phyloP scores from a whole-genome alignment of 92 coral and sea anemone genomes.

The Siderastrea radians region DNA sequence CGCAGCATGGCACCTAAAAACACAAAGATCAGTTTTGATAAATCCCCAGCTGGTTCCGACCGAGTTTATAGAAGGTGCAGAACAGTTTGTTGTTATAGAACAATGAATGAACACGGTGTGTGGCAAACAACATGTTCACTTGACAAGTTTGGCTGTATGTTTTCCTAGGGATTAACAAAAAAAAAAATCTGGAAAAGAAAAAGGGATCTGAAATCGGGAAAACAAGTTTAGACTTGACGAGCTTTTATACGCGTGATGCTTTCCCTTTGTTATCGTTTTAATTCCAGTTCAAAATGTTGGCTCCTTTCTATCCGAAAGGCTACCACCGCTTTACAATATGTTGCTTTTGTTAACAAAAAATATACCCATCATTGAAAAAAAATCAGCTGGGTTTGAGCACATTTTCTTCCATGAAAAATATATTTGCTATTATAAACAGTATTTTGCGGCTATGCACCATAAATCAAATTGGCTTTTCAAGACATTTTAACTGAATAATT shows the following conservation, averaged over 20 bases:
- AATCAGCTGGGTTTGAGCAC: slow-evolving; percentile 30
- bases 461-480: slow-evolving; percentile 31
- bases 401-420: slow-evolving; percentile 20
- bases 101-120: slow-evolving; percentile 42
- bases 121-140: slow-evolving; percentile 45
- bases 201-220: too few relatives aligned
- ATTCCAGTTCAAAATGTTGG: neutral
- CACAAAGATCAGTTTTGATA: slow-evolving; percentile 64
- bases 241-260: neutral
- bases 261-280: neutral
- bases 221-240: neutral
- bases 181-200: neutral
- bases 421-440: slow-evolving; percentile 32
- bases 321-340: neutral
- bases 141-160: slow-evolving; percentile 34
- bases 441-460: slow-evolving; percentile 28
- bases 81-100: slow-evolving; percentile 37
- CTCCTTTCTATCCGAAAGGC: neutral
- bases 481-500: slow-evolving; percentile 42
- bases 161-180: neutral
- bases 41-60: slow-evolving; percentile 46
- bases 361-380: neutral
- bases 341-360: neutral
- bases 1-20: slow-evolving; percentile 38
- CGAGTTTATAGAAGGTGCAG: slow-evolving; percentile 41